Conservation (phyloP, 2,797 vertebrate genomes). For the Rhinella marina region DNA sequence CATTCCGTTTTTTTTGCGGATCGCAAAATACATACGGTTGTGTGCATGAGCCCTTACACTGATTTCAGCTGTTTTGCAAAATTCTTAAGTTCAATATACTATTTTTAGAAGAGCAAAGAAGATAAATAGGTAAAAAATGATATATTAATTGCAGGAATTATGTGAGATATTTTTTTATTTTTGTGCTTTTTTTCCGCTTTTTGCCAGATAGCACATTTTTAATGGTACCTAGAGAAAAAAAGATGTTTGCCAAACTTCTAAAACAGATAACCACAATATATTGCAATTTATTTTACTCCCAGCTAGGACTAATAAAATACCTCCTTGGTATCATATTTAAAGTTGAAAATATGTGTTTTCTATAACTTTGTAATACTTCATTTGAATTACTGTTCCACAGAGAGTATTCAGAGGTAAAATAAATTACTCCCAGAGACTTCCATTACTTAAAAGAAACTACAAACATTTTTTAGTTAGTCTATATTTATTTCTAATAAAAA, state of each 20-base stretch:
- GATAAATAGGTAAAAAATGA: not conserved
- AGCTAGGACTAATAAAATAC: conserved; percentile 59
- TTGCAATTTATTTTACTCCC: conserved; percentile 55
- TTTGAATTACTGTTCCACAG: conserved; percentile 54
- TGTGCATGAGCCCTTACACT: not conserved
- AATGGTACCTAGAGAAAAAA: conserved; percentile 55
- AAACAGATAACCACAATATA: conserved; percentile 56
- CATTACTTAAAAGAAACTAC: conserved; percentile 5
- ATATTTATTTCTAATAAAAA: not conserved
- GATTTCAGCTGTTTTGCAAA: not conserved
- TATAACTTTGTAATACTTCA: conserved; percentile 54
- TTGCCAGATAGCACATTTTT: conserved; percentile 39
- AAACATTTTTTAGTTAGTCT: not conserved
- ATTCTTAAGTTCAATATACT: not conserved
- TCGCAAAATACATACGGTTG: too few species aligned
- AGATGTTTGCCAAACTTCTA: conserved; percentile 49
- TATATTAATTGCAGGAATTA: conserved; percentile 39
- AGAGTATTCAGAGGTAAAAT: conserved; percentile 23
- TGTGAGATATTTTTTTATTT: not conserved
- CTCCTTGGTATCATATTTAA: conserved; percentile 60
- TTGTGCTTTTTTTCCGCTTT: not conserved
- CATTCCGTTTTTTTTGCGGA: too few species aligned
- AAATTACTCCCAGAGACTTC: conserved; percentile 48
- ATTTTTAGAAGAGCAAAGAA: not conserved
- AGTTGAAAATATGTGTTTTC: conserved; percentile 55